Evolutionary conservation across 2,888 invertebrate species (phyloP).

Genomic region (Latrodectus elegans): DNA sequence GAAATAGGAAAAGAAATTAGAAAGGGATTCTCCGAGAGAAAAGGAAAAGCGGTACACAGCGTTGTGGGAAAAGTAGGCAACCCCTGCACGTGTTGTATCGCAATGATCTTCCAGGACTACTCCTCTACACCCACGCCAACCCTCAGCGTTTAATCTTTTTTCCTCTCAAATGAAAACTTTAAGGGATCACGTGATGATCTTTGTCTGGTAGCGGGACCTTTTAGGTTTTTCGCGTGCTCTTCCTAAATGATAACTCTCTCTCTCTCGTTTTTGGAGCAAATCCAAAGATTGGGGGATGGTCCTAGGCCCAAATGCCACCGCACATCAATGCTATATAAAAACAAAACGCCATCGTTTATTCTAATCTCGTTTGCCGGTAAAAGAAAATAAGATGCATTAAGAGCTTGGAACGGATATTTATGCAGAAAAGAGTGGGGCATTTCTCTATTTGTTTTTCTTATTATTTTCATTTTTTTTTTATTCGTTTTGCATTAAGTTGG

Average conservation of each 20-base stretch:
- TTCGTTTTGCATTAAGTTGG: not conserved
- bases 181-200: slow-evolving; percentile 1
- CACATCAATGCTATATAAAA: slow-evolving; percentile 2
- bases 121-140: not conserved
- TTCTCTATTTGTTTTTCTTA: not conserved
- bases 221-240: not conserved
- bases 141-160: not conserved
- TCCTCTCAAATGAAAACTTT: slow-evolving; percentile 2
- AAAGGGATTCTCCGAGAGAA: too few species aligned
- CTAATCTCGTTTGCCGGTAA: not conserved
- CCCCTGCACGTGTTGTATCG: slow-evolving; percentile 1
- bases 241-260: not conserved
- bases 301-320: not conserved
- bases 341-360: slow-evolving; percentile 1
- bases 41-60: too few species aligned
- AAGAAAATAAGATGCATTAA: slow-evolving; percentile 2
- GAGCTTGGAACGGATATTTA: slow-evolving; percentile 1
- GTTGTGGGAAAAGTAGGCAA: not conserved
- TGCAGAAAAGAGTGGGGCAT: not conserved
- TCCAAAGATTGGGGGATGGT: not conserved
- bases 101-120: not conserved
- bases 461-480: not conserved
- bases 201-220: not conserved
- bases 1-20: too few species aligned
- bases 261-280: not conserved